Conservation (phyloP, 2,113 vertebrate genomes). For the Leucoraja erinaceus region DNA sequence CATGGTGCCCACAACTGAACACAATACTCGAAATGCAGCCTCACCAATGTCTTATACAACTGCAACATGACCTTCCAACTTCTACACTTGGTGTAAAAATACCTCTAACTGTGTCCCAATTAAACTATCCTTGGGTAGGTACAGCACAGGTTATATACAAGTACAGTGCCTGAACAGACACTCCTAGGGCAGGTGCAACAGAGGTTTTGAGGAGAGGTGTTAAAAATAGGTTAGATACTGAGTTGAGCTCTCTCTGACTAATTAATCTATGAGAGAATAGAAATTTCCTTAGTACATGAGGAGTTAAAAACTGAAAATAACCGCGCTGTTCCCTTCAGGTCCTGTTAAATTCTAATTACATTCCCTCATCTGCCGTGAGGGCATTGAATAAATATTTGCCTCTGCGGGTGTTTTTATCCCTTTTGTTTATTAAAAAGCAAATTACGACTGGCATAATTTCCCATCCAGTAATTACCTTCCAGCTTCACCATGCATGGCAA, state of each 20-base stretch:
- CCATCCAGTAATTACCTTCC: not conserved
- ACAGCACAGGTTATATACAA: not conserved
- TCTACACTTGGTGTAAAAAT: too few species aligned
- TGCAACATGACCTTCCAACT: too few species aligned
- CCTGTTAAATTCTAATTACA: not conserved
- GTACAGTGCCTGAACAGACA: not conserved
- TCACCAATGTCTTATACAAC: too few species aligned
- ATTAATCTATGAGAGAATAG: not conserved
- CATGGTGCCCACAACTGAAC: too few species aligned
- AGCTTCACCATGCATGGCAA: not conserved
- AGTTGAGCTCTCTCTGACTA: not conserved
- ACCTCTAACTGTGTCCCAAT: too few species aligned
- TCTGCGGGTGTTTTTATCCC: not conserved
- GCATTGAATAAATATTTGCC: not conserved
- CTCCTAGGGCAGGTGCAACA: not conserved
- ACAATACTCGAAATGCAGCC: too few species aligned
- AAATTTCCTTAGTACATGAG: not conserved
- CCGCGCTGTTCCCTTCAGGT: not conserved
- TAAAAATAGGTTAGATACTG: not conserved
- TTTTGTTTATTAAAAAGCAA: not conserved
- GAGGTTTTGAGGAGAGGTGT: not conserved
- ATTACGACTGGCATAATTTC: not conserved
- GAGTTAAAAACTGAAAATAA: not conserved
- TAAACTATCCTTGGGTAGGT: too few species aligned
- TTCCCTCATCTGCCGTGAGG: not conserved